Evolutionary conservation across 2,797 vertebrate genomes (phyloP).

Genomic region (Melanotaenia maccullochi): DNA sequence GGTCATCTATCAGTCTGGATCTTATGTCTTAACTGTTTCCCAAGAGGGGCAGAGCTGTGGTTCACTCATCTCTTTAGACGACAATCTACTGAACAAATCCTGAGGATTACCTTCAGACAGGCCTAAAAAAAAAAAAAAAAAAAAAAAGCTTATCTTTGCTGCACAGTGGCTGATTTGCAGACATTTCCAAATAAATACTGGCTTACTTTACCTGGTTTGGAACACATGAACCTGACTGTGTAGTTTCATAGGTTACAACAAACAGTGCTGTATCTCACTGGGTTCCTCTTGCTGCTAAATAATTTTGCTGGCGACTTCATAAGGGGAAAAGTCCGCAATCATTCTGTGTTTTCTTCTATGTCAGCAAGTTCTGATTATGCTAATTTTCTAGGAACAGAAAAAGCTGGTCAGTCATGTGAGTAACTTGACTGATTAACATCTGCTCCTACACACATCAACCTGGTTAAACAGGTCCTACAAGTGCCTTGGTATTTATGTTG

Average conservation of each 20-base stretch:
- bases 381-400: too few species aligned
- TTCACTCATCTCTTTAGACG: conserved; percentile 14
- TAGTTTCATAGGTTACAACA: background rate
- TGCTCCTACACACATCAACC: too few species aligned
- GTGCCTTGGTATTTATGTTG: too few species aligned
- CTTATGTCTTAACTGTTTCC: conserved; percentile 7
- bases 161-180: background rate
- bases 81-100: conserved; percentile 22
- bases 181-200: background rate
- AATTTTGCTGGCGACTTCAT: too few species aligned
- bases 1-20: conserved; percentile 4
- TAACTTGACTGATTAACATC: too few species aligned
- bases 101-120: conserved; percentile 7
- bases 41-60: background rate
- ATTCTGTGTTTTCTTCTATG: too few species aligned
- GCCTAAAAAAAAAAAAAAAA: background rate
- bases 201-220: background rate
- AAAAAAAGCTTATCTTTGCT: too few species aligned
- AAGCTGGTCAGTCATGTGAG: too few species aligned
- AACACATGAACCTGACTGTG: background rate
- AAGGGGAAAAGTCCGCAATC: too few species aligned
- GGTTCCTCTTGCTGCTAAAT: too few species aligned
- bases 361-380: too few species aligned
- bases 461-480: too few species aligned
- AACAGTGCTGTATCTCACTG: background rate